Percentiles rank a stretch among this genome's conserved stretches.
Evolutionary conservation across 2,113 vertebrate genomes (phyloP).

Genomic region (Bagarius yarrelli): DNA sequence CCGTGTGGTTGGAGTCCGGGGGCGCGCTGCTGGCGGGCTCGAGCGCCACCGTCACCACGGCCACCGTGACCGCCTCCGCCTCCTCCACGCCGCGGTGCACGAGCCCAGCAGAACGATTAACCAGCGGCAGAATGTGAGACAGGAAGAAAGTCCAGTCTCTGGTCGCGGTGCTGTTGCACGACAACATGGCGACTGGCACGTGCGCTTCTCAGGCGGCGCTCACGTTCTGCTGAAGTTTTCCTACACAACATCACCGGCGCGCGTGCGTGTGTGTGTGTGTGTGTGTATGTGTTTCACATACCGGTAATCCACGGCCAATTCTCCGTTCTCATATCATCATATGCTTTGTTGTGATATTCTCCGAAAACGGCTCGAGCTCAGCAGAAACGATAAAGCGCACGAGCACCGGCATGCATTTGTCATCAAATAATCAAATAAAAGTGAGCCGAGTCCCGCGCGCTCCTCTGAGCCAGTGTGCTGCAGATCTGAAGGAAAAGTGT

Average conservation of each 20-base stretch:
- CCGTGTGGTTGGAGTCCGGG: conserved; percentile 80
- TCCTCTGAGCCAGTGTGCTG: not conserved
- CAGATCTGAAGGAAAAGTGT: not conserved
- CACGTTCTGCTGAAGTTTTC: not conserved
- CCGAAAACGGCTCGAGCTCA: not conserved
- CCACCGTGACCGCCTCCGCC: conserved; percentile 76
- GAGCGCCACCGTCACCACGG: conserved; percentile 78
- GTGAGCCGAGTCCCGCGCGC: not conserved
- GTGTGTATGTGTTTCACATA: not conserved
- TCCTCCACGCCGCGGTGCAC: conserved; percentile 68
- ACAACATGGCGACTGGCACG: conserved; percentile 71
- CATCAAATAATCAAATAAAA: not conserved
- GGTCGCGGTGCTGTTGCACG: conserved; percentile 83
- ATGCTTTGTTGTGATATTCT: too few relatives aligned
- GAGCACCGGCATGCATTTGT: not conserved
- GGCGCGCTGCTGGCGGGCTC: conserved; percentile 77
- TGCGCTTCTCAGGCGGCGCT: not conserved
- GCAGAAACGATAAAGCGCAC: not conserved
- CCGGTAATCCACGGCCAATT: not conserved
- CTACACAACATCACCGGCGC: conserved; percentile 30
- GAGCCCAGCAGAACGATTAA: conserved; percentile 79
- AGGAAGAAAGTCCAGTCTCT: conserved; percentile 86
- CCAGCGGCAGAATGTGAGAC: conserved; percentile 80
- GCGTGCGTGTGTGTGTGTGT: not conserved
- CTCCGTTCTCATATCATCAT: not conserved